phyloP scores from a whole-genome alignment of 2,797 vertebrate species.

The Hemitrygon akajei region DNA sequence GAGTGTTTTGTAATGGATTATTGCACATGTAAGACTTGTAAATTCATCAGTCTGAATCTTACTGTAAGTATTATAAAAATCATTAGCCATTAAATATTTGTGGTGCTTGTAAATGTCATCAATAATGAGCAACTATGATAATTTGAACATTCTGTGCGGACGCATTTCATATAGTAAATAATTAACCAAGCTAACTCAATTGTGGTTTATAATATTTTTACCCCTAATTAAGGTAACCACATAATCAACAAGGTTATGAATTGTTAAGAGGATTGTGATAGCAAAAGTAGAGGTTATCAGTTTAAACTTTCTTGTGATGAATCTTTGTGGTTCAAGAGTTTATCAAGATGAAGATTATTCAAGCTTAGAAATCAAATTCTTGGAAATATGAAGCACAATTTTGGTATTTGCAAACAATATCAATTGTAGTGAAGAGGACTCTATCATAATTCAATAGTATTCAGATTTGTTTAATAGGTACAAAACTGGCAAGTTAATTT shows the following conservation, averaged over 20 bases:
- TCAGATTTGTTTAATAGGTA: too few relatives aligned
- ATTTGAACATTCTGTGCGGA: not conserved
- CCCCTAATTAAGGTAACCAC: not conserved
- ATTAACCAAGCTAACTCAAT: not conserved
- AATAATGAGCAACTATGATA: not conserved
- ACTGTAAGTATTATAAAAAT: slow-evolving; percentile 36
- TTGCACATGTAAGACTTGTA: slow-evolving; percentile 37
- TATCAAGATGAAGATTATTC: not conserved
- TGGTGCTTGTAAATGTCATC: slow-evolving; percentile 33
- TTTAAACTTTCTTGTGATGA: not conserved
- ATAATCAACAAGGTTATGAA: not conserved
- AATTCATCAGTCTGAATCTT: slow-evolving; percentile 33
- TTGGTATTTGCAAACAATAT: not conserved
- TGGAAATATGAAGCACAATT: not conserved
- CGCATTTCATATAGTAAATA: slow-evolving; percentile 15
- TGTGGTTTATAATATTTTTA: not conserved
- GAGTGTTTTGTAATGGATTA: slow-evolving; percentile 33
- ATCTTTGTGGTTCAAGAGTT: not conserved
- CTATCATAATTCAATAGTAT: not conserved
- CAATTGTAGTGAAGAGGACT: not conserved
- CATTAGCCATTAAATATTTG: slow-evolving; percentile 35
- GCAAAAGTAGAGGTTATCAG: not conserved
- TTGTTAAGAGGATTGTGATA: not conserved
- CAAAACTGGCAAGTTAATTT: not conserved
- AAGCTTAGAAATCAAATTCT: not conserved